phyloP scores from a whole-genome alignment of 2,797 vertebrate species.

The Myiotriccus ornatus region DNA sequence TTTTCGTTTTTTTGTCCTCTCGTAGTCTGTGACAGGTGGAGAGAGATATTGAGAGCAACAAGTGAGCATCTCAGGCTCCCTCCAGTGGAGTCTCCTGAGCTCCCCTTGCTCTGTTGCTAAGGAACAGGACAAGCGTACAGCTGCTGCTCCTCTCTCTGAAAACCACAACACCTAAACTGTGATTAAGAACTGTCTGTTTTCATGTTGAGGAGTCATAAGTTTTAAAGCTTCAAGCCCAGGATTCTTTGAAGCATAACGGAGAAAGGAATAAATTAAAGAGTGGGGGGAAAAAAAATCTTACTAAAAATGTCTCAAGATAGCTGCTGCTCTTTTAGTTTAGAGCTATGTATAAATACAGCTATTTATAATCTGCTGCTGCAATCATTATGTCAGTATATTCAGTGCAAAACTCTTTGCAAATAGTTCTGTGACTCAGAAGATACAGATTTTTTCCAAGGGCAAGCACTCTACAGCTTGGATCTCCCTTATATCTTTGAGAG shows the following conservation, averaged over 20 bases:
- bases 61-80: not conserved
- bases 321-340: conserved; percentile 50
- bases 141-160: conserved; percentile 49
- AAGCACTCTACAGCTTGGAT: not conserved
- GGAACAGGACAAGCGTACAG: conserved; percentile 70
- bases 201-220: conserved; percentile 56
- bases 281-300: not conserved
- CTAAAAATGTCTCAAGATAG: conserved; percentile 52
- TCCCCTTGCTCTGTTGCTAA: conserved; percentile 71
- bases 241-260: conserved; percentile 62
- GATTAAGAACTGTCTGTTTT: conserved; percentile 72
- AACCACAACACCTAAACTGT: conserved; percentile 64
- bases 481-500: not conserved
- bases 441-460: conserved; percentile 9
- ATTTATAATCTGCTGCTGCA: conserved; percentile 57
- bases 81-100: conserved; percentile 27
- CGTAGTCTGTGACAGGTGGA: conserved; percentile 1
- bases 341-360: conserved; percentile 39
- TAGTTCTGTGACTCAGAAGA: conserved; percentile 39
- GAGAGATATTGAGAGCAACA: not conserved
- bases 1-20: not conserved
- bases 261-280: conserved; percentile 64
- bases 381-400: conserved; percentile 43
- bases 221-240: conserved; percentile 60
- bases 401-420: conserved; percentile 26